A percentile compares a stretch with the other conserved stretches of the same genome.
Evolutionary conservation across 1,140 invertebrate genomes (phyloP).

Genomic region (Drosophila bifasciata): DNA sequence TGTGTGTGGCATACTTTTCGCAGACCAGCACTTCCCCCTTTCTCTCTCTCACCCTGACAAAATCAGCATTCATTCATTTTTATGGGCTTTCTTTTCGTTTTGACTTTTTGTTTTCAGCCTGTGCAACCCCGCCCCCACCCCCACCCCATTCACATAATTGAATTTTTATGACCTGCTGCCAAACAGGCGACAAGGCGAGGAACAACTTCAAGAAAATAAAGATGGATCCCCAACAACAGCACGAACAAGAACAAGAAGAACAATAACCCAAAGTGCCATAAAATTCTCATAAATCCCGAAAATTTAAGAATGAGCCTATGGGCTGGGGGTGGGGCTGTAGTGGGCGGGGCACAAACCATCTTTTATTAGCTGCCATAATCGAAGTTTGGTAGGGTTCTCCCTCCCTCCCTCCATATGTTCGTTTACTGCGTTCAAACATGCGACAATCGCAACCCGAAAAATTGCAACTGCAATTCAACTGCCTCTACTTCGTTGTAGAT

Average conservation of each 20-base stretch:
- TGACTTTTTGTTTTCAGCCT: background rate
- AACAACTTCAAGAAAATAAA: conserved; percentile 19
- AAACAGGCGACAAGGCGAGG: conserved; percentile 33
- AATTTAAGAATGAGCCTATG: conserved; percentile 52
- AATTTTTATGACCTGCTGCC: conserved; percentile 63
- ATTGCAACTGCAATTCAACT: conserved; percentile 26
- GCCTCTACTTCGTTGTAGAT: background rate
- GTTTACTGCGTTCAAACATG: conserved; percentile 68
- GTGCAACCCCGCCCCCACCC: conserved; percentile 11
- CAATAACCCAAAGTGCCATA: conserved; percentile 54
- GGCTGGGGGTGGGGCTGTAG: conserved; percentile 22
- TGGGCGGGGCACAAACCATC: background rate
- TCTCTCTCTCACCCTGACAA: conserved; percentile 11
- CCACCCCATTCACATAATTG: conserved; percentile 64
- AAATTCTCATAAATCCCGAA: conserved; percentile 51
- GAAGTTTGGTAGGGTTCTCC: conserved; percentile 59
- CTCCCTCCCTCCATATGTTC: conserved; percentile 23
- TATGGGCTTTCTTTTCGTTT: conserved; percentile 42
- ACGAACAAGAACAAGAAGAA: conserved; percentile 16
- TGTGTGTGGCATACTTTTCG: conserved; percentile 44
- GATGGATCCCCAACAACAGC: background rate
- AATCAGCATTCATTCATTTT: conserved; percentile 58
- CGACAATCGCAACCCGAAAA: conserved; percentile 52
- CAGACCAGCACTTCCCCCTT: conserved; percentile 15
- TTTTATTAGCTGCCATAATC: conserved; percentile 75